These are phyloP conservation scores for Okapia johnstoni DNA, from an alignment of 2,113 vertebrate genomes.

Conservation along the genomic window DNA sequence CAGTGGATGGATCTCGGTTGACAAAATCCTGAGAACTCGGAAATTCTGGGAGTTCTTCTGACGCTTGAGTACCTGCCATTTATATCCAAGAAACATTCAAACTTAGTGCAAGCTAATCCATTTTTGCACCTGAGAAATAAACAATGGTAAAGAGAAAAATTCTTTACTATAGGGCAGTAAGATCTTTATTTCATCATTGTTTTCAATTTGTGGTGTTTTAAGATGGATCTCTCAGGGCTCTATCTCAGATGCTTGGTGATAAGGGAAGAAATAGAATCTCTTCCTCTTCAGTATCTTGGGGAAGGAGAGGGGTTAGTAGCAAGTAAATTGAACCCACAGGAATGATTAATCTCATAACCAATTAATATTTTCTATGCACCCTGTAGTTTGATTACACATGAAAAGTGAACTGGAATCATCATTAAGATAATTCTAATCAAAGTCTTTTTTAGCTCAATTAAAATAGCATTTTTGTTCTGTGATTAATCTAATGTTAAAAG, in stretches of 20 bases:
- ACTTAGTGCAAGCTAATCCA: not conserved
- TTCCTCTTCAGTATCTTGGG: not conserved
- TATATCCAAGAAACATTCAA: not conserved
- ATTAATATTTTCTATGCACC: slow-evolving; percentile 52
- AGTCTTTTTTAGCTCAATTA: slow-evolving; percentile 48
- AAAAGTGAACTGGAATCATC: slow-evolving; percentile 52
- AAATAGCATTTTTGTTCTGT: slow-evolving; percentile 31
- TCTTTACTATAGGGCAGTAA: not conserved
- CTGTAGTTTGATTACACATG: slow-evolving; percentile 50
- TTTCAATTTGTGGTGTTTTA: not conserved
- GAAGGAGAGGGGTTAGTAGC: not conserved
- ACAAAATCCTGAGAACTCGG: not conserved
- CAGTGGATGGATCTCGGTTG: not conserved
- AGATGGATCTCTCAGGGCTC: not conserved
- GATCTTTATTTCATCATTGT: not conserved
- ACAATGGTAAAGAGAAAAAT: not conserved
- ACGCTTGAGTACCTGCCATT: not conserved
- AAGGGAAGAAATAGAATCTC: not conserved
- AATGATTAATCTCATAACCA: slow-evolving; percentile 33
- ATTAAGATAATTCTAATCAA: slow-evolving; percentile 60
- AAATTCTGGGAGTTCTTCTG: not conserved
- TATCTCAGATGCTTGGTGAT: not conserved
- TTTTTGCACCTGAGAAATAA: not conserved
- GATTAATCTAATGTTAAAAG: slow-evolving; percentile 45
- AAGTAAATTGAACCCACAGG: slow-evolving; percentile 41